Conservation (phyloP, 1,140 invertebrate species). For the Andrena cerasifolii region DNA sequence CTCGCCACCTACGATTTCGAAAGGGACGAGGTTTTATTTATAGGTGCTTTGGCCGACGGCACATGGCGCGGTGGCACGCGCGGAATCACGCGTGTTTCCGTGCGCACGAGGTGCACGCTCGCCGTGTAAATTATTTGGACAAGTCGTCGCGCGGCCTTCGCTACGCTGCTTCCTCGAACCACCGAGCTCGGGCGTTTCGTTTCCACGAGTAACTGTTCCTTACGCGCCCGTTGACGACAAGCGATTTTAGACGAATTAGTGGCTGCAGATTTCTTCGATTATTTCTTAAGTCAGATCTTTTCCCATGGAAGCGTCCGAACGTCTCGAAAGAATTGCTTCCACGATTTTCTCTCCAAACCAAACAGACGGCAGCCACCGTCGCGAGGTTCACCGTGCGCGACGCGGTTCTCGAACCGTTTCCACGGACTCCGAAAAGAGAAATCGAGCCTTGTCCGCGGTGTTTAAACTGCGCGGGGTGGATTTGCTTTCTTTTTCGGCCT, state of each 20-base stretch:
- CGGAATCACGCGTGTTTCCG: conserved; percentile 64
- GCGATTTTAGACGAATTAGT: too few species aligned
- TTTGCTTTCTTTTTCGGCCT: conserved; percentile 52
- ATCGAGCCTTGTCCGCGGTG: conserved; percentile 48
- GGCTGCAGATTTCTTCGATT: too few species aligned
- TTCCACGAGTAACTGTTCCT: background rate
- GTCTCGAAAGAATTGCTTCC: background rate
- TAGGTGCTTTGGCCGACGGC: conserved; percentile 65
- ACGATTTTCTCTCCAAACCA: background rate
- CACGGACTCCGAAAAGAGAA: conserved; percentile 52
- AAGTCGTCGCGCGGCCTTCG: conserved; percentile 52
- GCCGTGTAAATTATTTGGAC: conserved; percentile 71
- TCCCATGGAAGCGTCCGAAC: background rate
- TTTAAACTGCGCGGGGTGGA: conserved; percentile 53
- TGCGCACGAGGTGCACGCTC: conserved; percentile 51
- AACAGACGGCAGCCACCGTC: background rate
- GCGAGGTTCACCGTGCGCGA: background rate
- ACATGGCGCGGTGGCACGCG: conserved; percentile 69
- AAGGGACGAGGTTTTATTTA: conserved; percentile 69
- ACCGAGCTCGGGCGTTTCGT: background rate
- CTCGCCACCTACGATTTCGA: conserved; percentile 67
- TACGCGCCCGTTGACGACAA: too few species aligned
- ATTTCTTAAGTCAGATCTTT: too few species aligned
- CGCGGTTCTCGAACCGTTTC: conserved; percentile 18
- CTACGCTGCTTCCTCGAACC: conserved; percentile 50